These are phyloP conservation scores for Oithona nana DNA, from an alignment of 2,888 invertebrate genomes.

Conservation along the genomic window DNA sequence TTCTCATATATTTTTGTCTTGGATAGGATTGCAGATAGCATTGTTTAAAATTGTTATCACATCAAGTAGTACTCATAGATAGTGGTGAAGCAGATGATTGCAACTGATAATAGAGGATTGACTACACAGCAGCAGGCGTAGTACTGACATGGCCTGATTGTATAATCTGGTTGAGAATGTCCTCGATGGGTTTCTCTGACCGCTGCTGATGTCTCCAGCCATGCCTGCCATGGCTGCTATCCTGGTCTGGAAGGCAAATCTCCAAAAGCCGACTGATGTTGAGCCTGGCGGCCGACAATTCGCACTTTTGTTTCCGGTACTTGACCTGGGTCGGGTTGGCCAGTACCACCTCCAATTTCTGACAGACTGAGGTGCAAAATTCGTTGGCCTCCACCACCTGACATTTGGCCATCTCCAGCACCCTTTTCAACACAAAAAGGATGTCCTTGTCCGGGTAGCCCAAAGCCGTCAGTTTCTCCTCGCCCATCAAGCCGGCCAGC, in stretches of 20 bases:
- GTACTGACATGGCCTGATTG: background rate
- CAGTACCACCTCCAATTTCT: background rate
- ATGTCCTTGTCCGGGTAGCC: conserved; percentile 15
- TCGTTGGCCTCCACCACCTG: background rate
- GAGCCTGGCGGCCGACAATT: background rate
- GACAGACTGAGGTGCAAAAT: background rate
- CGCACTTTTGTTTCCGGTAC: background rate
- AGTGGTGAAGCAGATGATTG: no score
- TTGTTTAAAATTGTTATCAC: no score
- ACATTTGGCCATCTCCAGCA: background rate
- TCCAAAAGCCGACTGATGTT: background rate
- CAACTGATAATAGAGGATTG: no score
- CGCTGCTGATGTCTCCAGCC: background rate
- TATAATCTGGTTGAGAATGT: background rate
- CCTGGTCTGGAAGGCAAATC: background rate
- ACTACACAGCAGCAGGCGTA: no score
- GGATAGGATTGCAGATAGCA: no score
- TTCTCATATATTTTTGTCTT: no score
- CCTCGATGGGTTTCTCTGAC: background rate
- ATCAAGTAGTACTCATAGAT: no score
- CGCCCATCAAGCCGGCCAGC: conserved; percentile 2
- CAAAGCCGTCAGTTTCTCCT: conserved; percentile 6
- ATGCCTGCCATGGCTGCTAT: no score
- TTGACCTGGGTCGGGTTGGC: background rate
- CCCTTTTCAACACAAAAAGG: conserved; percentile 1